Conservation (phyloP, 2,888 invertebrate genomes). For the Euclidia mi region DNA sequence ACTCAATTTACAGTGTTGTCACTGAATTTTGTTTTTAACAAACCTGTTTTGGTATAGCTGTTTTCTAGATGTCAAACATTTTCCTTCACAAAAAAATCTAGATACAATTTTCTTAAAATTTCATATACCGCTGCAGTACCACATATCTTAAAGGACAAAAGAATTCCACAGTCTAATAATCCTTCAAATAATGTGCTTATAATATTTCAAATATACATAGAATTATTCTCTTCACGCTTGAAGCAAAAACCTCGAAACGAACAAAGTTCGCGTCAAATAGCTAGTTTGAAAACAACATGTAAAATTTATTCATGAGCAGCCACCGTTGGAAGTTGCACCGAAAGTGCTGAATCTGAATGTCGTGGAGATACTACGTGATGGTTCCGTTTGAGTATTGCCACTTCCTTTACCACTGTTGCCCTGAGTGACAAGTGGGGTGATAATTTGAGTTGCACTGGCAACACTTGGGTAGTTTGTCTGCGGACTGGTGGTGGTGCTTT, state of each 20-base stretch:
- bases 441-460: slow-evolving; percentile 14
- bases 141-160: no score
- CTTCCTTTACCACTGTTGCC: slow-evolving; percentile 37
- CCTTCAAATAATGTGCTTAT: slow-evolving; percentile 8
- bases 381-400: slow-evolving; percentile 56
- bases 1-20: no score
- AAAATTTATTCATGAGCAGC: slow-evolving; percentile 68
- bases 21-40: no score
- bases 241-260: slow-evolving; percentile 29
- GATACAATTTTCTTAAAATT: no score
- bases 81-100: no score
- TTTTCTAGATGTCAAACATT: no score
- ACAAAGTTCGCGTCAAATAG: slow-evolving; percentile 44
- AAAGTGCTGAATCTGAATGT: slow-evolving; percentile 69
- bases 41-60: no score
- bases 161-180: background rate
- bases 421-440: slow-evolving; percentile 22
- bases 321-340: slow-evolving; percentile 55
- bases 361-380: slow-evolving; percentile 63
- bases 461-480: background rate
- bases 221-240: slow-evolving; percentile 12
- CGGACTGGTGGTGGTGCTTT: no score
- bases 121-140: no score
- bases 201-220: slow-evolving; percentile 16
- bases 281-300: slow-evolving; percentile 59